Conservation (phyloP, 2,113 vertebrate genomes). For the Sclerurus mexicanus region DNA sequence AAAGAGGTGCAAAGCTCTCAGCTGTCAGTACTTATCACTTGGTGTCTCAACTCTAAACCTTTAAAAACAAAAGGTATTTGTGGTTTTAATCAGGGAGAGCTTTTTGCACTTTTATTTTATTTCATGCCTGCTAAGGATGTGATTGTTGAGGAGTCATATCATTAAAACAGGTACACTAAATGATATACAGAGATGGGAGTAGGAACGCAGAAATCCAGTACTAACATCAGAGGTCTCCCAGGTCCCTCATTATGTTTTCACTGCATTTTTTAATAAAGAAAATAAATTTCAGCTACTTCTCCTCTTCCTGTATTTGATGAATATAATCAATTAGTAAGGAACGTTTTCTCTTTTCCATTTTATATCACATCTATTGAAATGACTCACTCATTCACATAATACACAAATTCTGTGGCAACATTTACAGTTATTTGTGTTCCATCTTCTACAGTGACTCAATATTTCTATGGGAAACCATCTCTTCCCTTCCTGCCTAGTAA, state of each 20-base stretch:
- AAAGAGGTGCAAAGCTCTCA: not conserved
- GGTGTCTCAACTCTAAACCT: not conserved
- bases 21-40: not conserved
- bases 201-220: not conserved
- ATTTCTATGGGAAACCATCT: constrained; percentile 32
- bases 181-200: not conserved
- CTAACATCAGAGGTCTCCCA: not conserved
- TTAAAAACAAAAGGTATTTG: not conserved
- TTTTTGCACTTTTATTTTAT: not conserved
- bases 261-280: not conserved
- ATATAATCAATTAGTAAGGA: not conserved
- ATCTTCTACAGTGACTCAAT: constrained; percentile 16
- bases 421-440: constrained; percentile 21
- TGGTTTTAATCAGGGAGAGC: not conserved
- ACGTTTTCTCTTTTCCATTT: not conserved
- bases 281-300: not conserved
- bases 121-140: not conserved
- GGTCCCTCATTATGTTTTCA: not conserved
- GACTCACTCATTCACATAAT: not conserved
- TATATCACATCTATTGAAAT: not conserved
- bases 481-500: constrained; percentile 11
- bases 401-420: not conserved
- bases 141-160: not conserved
- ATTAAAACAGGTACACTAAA: not conserved
- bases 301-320: not conserved